A percentile compares a stretch with the other conserved stretches of the same genome.
phyloP scores from a whole-genome alignment of 2,113 vertebrate species.

The Micronycteris hirsuta region DNA sequence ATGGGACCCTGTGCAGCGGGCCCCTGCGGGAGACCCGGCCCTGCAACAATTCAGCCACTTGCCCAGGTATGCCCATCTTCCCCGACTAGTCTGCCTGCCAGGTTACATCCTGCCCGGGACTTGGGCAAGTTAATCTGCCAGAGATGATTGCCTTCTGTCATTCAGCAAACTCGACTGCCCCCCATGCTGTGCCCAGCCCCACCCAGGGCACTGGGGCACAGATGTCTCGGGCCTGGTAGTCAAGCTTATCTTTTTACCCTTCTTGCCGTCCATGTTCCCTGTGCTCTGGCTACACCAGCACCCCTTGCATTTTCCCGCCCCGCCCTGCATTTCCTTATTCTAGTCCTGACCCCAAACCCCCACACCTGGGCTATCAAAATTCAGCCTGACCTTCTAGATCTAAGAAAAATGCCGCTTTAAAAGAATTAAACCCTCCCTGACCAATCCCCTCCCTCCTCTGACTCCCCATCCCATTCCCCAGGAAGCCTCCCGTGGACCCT shows the following conservation, averaged over 20 bases:
- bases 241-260: not conserved
- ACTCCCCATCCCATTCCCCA: not conserved
- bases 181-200: not conserved
- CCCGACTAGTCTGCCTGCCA: slow-evolving; percentile 25
- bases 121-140: rapidly evolving
- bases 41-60: slow-evolving; percentile 97
- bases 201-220: not conserved
- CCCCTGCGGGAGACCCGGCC: slow-evolving; percentile 93
- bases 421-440: not conserved
- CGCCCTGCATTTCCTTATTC: not conserved
- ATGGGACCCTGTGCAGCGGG: slow-evolving; percentile 97
- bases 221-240: not conserved
- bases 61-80: slow-evolving; percentile 86
- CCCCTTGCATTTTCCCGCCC: not conserved
- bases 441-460: not conserved
- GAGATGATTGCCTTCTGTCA: not conserved
- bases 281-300: not conserved
- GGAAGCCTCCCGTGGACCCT: not conserved
- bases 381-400: not conserved
- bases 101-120: slow-evolving; percentile 30
- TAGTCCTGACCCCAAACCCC: not conserved
- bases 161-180: slow-evolving; percentile 15
- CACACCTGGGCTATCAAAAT: not conserved
- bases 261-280: not conserved
- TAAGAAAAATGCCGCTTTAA: not conserved